Base-by-base conservation (phyloP, 2,888 invertebrate species). In the Pyrgus malvae region DNA sequence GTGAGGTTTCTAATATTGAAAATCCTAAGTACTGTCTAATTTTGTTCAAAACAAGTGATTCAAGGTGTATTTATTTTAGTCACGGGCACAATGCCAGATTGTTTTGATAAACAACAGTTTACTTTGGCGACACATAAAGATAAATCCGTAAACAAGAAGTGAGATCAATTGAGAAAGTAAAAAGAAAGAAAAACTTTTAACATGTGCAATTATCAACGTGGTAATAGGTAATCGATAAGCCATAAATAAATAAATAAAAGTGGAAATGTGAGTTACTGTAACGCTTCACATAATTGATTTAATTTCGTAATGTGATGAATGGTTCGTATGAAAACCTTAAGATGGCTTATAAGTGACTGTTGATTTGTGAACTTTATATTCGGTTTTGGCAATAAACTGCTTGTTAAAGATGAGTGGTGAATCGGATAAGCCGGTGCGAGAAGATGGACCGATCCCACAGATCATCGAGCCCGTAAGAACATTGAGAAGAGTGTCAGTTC, bases 51-150 rank as follows among this genome's bases (percentile, higher is more conserved):
- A 54, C 56, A 61, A 57, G 62, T 64, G 65, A 72, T 70, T 74
- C 78, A 80, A 82, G 82, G 80, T 69, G 68, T 72, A 72, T 62
- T 75, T 85, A 88, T 87, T 86, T 79, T 76, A 65, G 83, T 84
- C 60, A 60, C 74, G 80, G 89, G 89, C 87, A 80, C 57, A 59
- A 53, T 61, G 88, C 89, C 89, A 88, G 60, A 58, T 55, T 60
- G 59, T 61, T 59, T 61, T 64, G 64, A 63, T 68, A 67, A 66
- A 66, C 62, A 61, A 66, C 69, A 61, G 65, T 69, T 69, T 70
- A 62, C 65, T 67, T 65, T 67, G 12, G 31, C 11, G 33, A 48
- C 27, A 41, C 33, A 48, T 37, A 67, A 60, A 56, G 65, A 55
- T 61, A 64, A 60, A 63, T 62, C 66, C 64, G 69, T 64, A 72